phyloP scores from a whole-genome alignment of 2,888 invertebrate species.

The Seira sanloemensis region DNA sequence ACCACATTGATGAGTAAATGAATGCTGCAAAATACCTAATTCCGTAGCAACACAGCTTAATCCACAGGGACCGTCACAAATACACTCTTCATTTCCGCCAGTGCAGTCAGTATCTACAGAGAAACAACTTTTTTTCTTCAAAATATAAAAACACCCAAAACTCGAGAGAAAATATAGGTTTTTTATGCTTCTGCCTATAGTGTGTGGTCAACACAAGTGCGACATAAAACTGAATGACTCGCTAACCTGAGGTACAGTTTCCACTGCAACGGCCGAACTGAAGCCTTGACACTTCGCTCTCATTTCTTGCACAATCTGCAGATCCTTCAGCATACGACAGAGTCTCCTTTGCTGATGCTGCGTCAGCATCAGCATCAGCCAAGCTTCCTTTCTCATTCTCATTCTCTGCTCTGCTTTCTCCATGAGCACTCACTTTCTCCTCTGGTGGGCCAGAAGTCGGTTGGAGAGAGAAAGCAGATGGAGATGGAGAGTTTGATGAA shows the following conservation, averaged over 20 bases:
- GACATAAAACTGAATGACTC: too few species aligned
- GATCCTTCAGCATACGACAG: too few species aligned
- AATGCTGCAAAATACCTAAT: too few species aligned
- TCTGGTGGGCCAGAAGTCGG: neutral
- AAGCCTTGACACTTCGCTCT: conserved; percentile 51
- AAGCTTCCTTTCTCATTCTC: neutral
- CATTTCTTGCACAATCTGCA: conserved; percentile 28
- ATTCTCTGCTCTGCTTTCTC: too few species aligned
- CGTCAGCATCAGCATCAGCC: neutral
- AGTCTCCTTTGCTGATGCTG: neutral
- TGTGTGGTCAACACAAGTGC: too few species aligned
- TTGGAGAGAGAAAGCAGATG: neutral
- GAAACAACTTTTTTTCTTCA: neutral
- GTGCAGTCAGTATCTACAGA: conserved; percentile 90
- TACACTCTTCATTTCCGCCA: conserved; percentile 96
- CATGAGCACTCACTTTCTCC: too few species aligned
- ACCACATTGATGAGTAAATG: too few species aligned
- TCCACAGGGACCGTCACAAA: conserved; percentile 87
- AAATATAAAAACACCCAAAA: too few species aligned
- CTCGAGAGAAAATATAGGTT: too few species aligned
- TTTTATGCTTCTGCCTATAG: too few species aligned
- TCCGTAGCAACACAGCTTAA: conserved; percentile 88
- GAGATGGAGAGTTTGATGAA: neutral
- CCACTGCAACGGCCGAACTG: conserved; percentile 50
- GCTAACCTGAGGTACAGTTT: conserved; percentile 38